phyloP scores from a whole-genome alignment of 30 jellyfish, hydroid and myxozoan species.

The Chrysaora quinquecirrha region DNA sequence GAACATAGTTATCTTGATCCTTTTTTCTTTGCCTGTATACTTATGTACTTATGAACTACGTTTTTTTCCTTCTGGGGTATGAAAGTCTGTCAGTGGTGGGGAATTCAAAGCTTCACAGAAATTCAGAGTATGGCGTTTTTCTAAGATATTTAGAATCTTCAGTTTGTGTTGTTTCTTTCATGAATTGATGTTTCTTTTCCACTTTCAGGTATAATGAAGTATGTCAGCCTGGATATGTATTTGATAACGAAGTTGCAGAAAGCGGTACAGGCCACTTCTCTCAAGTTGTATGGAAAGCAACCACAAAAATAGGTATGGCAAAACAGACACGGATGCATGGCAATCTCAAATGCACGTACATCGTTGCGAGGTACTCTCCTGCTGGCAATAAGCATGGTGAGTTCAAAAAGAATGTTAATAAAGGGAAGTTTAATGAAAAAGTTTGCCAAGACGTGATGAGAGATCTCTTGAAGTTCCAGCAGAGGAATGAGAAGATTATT shows the following conservation, averaged over 20 bases:
- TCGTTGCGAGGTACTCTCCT: constrained; percentile 95
- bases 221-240: constrained; percentile 95
- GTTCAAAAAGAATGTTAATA: constrained; percentile 71
- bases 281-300: constrained; percentile 92
- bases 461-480: constrained; percentile 79
- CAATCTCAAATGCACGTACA: constrained; percentile 89
- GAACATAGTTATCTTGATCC: too few species aligned
- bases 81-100: too few species aligned
- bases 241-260: constrained; percentile 58
- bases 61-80: too few species aligned
- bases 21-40: too few species aligned
- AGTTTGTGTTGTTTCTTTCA: too few species aligned
- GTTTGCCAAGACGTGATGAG: constrained; percentile 73
- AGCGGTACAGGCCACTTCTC: constrained; percentile 98
- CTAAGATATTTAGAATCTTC: too few species aligned
- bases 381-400: constrained; percentile 84
- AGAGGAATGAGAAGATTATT: constrained; percentile 77
- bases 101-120: too few species aligned
- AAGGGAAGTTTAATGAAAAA: constrained; percentile 76
- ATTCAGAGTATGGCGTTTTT: too few species aligned
- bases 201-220: constrained; percentile 90
- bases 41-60: too few species aligned
- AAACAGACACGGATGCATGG: constrained; percentile 96
- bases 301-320: constrained; percentile 91
- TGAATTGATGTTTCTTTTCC: too few species aligned